Conservation (phyloP, 2,888 invertebrate species). For the Adineta ricciae region DNA sequence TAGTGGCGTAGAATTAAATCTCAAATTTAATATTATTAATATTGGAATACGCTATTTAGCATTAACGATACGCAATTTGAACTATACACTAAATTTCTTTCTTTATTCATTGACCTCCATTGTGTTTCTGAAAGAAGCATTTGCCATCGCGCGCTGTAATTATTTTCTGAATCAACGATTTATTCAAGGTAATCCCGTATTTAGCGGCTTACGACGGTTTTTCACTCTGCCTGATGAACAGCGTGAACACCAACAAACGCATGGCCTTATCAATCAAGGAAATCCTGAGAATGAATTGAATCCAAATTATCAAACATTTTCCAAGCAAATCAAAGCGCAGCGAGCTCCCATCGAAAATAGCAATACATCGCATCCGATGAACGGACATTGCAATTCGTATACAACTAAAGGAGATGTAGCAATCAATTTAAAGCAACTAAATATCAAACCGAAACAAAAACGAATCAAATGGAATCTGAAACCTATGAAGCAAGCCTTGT, state of each 20-base stretch:
- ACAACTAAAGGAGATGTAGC: neutral
- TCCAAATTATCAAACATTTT: neutral
- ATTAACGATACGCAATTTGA: conserved; percentile 11
- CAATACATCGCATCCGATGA: neutral
- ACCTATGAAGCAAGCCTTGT: neutral
- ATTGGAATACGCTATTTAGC: conserved; percentile 21
- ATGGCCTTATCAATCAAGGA: neutral
- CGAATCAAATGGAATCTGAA: neutral
- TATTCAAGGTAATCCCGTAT: neutral
- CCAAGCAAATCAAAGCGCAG: neutral
- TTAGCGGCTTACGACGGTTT: neutral
- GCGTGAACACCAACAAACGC: neutral
- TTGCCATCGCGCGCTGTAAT: neutral
- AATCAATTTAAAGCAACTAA: neutral
- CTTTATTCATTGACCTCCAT: neutral
- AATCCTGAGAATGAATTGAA: neutral
- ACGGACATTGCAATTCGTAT: neutral
- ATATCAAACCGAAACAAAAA: neutral
- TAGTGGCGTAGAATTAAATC: neutral
- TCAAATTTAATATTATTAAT: conserved; percentile 5
- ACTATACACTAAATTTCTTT: conserved; percentile 11
- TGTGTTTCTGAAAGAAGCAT: conserved; percentile 14
- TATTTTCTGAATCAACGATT: neutral
- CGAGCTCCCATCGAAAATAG: neutral
- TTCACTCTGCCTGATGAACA: neutral